Percentiles rank a stretch among this genome's conserved stretches.
Evolutionary conservation across 2,888 invertebrate species (phyloP).

Genomic region (Plagodis pulveraria): DNA sequence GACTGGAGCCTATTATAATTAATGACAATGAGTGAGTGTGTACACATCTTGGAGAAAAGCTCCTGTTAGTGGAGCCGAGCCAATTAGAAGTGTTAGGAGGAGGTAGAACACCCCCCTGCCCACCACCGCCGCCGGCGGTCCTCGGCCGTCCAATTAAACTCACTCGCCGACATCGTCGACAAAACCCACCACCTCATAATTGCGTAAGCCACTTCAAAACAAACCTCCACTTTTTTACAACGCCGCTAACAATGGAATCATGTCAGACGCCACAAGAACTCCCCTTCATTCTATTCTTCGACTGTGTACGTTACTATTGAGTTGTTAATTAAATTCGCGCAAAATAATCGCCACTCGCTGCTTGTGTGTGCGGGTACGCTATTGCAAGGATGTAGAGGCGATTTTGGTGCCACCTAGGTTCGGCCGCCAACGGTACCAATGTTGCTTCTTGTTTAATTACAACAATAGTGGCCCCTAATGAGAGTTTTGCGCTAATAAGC

Average conservation of each 20-base stretch:
- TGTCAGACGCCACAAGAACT: slow-evolving; percentile 78
- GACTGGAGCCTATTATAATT: slow-evolving; percentile 61
- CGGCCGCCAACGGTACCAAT: slow-evolving; percentile 57
- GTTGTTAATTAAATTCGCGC: slow-evolving; percentile 83
- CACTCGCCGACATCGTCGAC: slow-evolving; percentile 51
- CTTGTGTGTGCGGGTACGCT: slow-evolving; percentile 41
- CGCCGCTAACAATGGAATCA: slow-evolving; percentile 78
- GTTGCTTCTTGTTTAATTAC: slow-evolving; percentile 82
- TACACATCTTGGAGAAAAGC: slow-evolving; percentile 68
- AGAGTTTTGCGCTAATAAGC: slow-evolving; percentile 84
- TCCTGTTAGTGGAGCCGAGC: slow-evolving; percentile 74
- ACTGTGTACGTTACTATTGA: slow-evolving; percentile 70
- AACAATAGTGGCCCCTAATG: slow-evolving; percentile 84
- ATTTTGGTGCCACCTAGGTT: slow-evolving; percentile 51
- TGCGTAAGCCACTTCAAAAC: slow-evolving; percentile 80
- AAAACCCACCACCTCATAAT: slow-evolving; percentile 67
- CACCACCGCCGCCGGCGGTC: slow-evolving; percentile 45
- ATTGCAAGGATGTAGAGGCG: slow-evolving; percentile 54
- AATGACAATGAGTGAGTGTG: slow-evolving; percentile 67
- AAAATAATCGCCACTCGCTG: slow-evolving; percentile 56
- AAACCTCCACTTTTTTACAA: slow-evolving; percentile 75
- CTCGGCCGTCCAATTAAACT: slow-evolving; percentile 78
- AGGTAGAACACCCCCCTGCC: slow-evolving; percentile 44
- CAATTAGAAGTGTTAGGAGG: slow-evolving; percentile 79
- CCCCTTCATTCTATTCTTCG: slow-evolving; percentile 66